A percentile compares a stretch with the other conserved stretches of the same genome.
These are phyloP conservation scores for Leucopternis melanops DNA, from an alignment of 2,113 vertebrate species.

Conservation along the genomic window DNA sequence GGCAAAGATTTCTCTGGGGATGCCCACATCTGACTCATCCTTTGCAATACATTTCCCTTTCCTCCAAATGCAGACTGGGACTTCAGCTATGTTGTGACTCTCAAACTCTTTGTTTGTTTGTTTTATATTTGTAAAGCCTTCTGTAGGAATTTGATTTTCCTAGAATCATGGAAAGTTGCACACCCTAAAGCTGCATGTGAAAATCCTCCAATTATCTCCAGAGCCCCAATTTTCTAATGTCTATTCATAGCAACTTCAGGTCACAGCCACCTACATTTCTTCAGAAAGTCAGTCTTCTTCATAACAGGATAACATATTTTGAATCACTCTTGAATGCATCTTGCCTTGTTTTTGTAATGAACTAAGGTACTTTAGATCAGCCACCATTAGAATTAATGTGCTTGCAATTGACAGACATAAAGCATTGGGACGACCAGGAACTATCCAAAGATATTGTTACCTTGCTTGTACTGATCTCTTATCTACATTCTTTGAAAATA, in stretches of 20 bases:
- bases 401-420: neutral
- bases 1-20: neutral
- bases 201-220: neutral
- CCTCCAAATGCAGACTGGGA: neutral
- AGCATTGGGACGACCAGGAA: neutral
- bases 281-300: slow-evolving; percentile 45
- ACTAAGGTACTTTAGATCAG: neutral
- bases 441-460: neutral
- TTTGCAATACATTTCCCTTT: neutral
- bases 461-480: neutral
- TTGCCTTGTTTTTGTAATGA: slow-evolving; percentile 46
- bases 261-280: slow-evolving; percentile 26
- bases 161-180: neutral
- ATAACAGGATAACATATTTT: slow-evolving; percentile 9
- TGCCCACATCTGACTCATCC: neutral
- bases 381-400: neutral
- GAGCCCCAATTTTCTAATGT: slow-evolving; percentile 16
- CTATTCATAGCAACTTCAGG: slow-evolving; percentile 6
- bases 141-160: neutral
- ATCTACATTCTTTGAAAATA: neutral
- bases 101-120: neutral
- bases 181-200: neutral
- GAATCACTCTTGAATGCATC: slow-evolving; percentile 27
- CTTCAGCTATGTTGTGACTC: neutral
- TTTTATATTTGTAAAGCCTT: neutral